Conservation (phyloP, 92 coral and sea anemone species). For the Paramuricea clavata region DNA sequence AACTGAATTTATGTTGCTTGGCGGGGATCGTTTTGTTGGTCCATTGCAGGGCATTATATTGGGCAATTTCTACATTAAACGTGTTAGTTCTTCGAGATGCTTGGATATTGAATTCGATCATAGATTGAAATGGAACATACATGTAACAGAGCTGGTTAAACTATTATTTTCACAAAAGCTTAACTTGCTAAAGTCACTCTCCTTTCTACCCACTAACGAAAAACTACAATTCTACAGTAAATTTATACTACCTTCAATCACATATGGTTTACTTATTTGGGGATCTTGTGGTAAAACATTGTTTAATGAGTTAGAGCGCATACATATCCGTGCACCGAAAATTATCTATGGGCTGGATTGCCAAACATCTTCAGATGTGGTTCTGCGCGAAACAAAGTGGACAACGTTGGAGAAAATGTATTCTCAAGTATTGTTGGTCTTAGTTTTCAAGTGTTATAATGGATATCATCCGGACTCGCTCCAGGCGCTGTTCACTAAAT, state of each 20-base stretch:
- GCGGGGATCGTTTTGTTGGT: slow-evolving; percentile 47
- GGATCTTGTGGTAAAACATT: slow-evolving; percentile 51
- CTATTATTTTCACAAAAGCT: no score
- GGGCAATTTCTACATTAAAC: slow-evolving; percentile 19
- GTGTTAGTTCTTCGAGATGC: slow-evolving; percentile 39
- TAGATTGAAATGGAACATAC: slow-evolving; percentile 48
- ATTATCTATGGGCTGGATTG: slow-evolving; percentile 23
- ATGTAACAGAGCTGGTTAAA: no score
- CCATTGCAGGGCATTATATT: slow-evolving; percentile 28
- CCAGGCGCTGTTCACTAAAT: no score
- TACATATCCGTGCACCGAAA: not conserved
- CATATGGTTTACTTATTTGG: slow-evolving; percentile 46
- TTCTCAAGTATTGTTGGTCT: no score
- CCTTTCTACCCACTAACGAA: no score
- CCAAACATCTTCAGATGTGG: slow-evolving; percentile 1
- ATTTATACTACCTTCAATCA: slow-evolving; percentile 49
- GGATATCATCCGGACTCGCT: no score
- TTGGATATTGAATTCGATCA: slow-evolving; percentile 46
- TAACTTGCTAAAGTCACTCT: no score
- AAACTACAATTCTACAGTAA: not conserved
- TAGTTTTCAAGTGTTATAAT: no score
- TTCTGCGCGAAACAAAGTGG: not conserved
- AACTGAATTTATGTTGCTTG: slow-evolving; percentile 44
- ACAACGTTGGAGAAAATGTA: not conserved
- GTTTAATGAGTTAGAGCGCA: slow-evolving; percentile 42